A percentile compares a stretch with the other conserved stretches of the same genome.
These are phyloP conservation scores for Muscicapa striata DNA, from an alignment of 2,797 vertebrate genomes.

Conservation along the genomic window DNA sequence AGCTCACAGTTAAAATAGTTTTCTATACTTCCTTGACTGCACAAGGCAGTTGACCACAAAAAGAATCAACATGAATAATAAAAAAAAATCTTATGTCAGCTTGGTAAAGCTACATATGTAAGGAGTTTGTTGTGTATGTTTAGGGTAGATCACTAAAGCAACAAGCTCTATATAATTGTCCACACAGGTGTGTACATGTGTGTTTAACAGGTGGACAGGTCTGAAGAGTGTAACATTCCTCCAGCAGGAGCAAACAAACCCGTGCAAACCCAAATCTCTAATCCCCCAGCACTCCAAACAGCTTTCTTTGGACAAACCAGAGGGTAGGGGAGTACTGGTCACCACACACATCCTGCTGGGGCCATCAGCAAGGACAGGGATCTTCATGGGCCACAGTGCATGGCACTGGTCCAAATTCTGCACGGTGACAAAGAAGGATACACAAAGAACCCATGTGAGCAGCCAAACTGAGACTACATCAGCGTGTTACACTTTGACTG, in stretches of 20 bases:
- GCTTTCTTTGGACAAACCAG: not conserved
- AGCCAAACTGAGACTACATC: not conserved
- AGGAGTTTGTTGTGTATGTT: not conserved
- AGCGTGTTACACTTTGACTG: not conserved
- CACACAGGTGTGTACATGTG: not conserved
- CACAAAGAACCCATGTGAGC: not conserved
- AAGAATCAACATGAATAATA: not conserved
- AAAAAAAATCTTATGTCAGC: not conserved
- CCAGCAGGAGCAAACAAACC: not conserved
- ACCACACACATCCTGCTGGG: not conserved
- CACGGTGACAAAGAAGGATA: not conserved
- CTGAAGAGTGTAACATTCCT: not conserved
- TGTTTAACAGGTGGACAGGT: not conserved
- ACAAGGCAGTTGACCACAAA: not conserved
- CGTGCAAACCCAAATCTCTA: not conserved
- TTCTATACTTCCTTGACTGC: not conserved
- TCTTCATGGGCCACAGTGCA: not conserved
- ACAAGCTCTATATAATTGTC: not conserved
- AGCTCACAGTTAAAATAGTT: not conserved
- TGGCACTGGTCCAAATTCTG: rapidly evolving
- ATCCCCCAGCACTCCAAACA: not conserved
- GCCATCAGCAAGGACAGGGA: not conserved
- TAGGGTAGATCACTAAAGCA: not conserved
- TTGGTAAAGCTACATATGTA: not conserved
- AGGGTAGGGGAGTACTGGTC: not conserved